Conservation (phyloP, 2,888 invertebrate species). For the Agrotis clavis region DNA sequence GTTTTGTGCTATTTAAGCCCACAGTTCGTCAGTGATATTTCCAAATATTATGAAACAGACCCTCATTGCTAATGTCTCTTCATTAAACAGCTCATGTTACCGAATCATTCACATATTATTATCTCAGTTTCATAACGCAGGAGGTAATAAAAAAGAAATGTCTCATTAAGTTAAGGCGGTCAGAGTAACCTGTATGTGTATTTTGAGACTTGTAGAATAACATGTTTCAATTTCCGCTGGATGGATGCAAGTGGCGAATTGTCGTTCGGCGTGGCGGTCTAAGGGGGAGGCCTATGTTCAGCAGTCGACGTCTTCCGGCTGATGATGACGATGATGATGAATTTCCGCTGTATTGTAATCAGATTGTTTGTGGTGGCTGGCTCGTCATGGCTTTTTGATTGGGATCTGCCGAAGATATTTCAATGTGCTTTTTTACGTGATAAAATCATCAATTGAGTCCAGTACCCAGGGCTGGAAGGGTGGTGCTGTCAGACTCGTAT, state of each 20-base stretch:
- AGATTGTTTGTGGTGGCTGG: conserved; percentile 10
- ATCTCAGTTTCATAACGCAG: conserved; percentile 25
- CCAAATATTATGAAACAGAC: not conserved
- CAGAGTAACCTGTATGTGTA: conserved; percentile 18
- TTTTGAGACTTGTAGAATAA: conserved; percentile 15
- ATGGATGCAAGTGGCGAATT: too few species aligned
- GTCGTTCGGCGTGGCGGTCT: too few species aligned
- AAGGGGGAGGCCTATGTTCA: too few species aligned
- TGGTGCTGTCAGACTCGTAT: too few species aligned
- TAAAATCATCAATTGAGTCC: too few species aligned
- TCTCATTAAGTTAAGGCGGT: conserved; percentile 18
- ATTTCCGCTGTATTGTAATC: too few species aligned
- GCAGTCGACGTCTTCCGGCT: too few species aligned
- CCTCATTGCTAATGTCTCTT: not conserved
- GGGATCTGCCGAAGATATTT: not conserved
- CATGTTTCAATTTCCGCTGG: conserved; percentile 43
- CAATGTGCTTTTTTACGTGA: too few species aligned
- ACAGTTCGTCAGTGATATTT: not conserved
- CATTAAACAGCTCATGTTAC: conserved; percentile 19
- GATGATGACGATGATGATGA: too few species aligned
- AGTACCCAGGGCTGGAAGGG: too few species aligned
- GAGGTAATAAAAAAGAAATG: conserved; percentile 44
- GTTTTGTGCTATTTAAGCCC: too few species aligned
- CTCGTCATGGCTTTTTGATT: conserved; percentile 17
- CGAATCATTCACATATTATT: conserved; percentile 30